These are phyloP conservation scores for Fringilla coelebs DNA, from an alignment of 2,797 vertebrate genomes.

Conservation along the genomic window DNA sequence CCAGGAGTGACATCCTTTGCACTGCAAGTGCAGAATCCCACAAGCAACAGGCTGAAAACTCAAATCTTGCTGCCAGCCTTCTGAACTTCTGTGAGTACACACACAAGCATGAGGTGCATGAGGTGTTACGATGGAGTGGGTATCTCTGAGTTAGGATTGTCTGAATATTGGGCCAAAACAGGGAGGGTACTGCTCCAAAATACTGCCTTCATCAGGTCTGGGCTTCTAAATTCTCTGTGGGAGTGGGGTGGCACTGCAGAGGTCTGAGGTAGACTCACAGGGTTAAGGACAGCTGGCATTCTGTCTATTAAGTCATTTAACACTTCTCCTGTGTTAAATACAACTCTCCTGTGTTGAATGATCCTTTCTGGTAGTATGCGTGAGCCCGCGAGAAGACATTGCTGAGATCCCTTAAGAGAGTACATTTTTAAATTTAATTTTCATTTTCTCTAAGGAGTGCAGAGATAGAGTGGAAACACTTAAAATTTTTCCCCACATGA, in stretches of 20 bases:
- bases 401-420: not conserved
- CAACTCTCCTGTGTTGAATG: not conserved
- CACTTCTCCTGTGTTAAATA: not conserved
- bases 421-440: not conserved
- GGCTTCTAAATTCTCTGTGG: not conserved
- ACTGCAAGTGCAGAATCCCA: accelerated
- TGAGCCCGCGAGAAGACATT: not conserved
- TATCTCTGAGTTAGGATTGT: not conserved
- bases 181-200: not conserved
- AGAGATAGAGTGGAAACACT: not conserved
- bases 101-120: not conserved
- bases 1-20: not conserved
- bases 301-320: not conserved
- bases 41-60: not conserved
- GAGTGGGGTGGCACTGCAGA: not conserved
- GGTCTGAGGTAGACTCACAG: not conserved
- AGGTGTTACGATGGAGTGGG: accelerated
- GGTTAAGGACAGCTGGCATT: not conserved
- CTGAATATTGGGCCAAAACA: not conserved
- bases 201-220: not conserved
- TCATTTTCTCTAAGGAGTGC: not conserved
- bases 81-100: not conserved
- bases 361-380: not conserved
- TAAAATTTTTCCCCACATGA: not conserved
- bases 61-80: not conserved